phyloP scores from a whole-genome alignment of 2,888 invertebrate species.

The Meta bourneti region DNA sequence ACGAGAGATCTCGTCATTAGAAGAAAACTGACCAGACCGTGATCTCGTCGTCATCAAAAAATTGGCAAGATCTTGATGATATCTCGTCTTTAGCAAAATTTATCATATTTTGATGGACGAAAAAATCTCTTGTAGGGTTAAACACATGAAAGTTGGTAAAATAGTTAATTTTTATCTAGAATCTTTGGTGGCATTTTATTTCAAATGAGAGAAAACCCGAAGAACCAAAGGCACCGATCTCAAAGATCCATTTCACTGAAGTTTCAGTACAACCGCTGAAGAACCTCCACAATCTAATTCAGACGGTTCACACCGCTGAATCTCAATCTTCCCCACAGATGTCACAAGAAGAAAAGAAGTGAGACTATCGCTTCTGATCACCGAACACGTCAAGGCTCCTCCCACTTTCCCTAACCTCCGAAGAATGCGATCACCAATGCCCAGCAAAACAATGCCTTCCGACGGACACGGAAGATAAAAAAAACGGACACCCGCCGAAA shows the following conservation, averaged over 20 bases:
- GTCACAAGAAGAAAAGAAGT: background rate
- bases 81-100: too few species aligned
- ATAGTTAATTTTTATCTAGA: too few species aligned
- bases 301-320: background rate
- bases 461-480: background rate
- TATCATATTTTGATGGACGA: too few species aligned
- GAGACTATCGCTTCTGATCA: background rate
- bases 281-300: background rate
- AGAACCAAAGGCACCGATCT: background rate
- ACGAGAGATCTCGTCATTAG: too few species aligned
- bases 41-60: too few species aligned
- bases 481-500: too few species aligned
- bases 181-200: too few species aligned
- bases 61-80: too few species aligned
- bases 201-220: too few species aligned
- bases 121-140: too few species aligned
- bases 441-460: background rate
- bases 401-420: background rate
- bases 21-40: too few species aligned
- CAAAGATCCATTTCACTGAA: background rate
- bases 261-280: background rate
- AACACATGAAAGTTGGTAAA: too few species aligned
- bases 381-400: background rate
- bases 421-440: background rate
- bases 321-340: background rate